Conservation (phyloP, 2,888 invertebrate species). For the Caenorhabditis sp. region DNA sequence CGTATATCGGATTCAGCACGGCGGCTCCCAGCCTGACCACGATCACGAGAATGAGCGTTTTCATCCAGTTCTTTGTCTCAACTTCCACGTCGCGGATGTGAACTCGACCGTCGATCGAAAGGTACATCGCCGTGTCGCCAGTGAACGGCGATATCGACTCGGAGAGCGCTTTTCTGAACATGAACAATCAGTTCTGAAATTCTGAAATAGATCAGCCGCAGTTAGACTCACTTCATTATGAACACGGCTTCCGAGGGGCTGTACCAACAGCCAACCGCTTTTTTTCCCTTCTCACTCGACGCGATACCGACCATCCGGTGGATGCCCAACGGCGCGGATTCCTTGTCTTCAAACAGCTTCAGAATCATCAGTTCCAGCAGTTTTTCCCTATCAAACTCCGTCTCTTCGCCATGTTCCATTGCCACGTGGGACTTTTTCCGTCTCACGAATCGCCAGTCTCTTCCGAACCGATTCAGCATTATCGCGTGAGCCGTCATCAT, state of each 20-base stretch:
- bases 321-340: constrained; percentile 63
- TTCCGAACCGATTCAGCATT: constrained; percentile 87
- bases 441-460: constrained; percentile 82
- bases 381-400: constrained; percentile 27
- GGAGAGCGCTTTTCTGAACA: constrained; percentile 64
- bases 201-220: background rate
- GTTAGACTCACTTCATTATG: constrained; percentile 53
- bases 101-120: constrained; percentile 68
- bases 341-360: constrained; percentile 68
- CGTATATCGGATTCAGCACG: constrained; percentile 83
- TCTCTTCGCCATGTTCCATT: constrained; percentile 9
- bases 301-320: constrained; percentile 66
- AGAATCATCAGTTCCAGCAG: constrained; percentile 60
- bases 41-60: constrained; percentile 68
- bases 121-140: constrained; percentile 57
- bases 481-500: constrained; percentile 93
- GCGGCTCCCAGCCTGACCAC: constrained; percentile 69
- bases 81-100: constrained; percentile 60
- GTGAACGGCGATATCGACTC: constrained; percentile 61
- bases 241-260: constrained; percentile 69
- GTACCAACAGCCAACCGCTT: constrained; percentile 71
- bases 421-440: constrained; percentile 41
- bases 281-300: constrained; percentile 40
- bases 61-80: constrained; percentile 69
- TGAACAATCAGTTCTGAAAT: too few relatives aligned